Base-by-base conservation (phyloP, 2,888 invertebrate species). In the Strigamia crassipes region DNA sequence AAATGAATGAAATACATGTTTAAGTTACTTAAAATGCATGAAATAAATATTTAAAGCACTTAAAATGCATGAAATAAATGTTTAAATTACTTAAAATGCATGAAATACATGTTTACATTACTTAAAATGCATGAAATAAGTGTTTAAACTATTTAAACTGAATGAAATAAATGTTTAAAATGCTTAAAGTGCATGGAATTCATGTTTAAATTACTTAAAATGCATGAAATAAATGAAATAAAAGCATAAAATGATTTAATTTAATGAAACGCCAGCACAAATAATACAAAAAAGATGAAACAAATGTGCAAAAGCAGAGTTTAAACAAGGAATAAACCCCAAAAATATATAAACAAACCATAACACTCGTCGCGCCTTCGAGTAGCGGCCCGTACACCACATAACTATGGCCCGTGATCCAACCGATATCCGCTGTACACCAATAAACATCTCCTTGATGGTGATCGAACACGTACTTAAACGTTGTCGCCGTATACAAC, bases 341-440 rank as follows among this genome's bases (percentile, higher is more conserved):
- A 56, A n/a, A 56, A 56, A n/a, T 5, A 56, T 56, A 56, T 5
- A 56, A 56, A 18, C 21, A 91, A 89, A 97, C 97, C 90, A 99
- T 91, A 81, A 99, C 94, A 66, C 96, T 95, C 10, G 97, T 97
- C 21, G 97, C 95, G 0, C 93, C 95, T 88, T 97, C 97, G 15
- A 95, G 94, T 83, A 99, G 89, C 3, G 99, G 98, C 13, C 97
- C 99, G 88, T 99, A 99, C 12, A 96, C 94, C 6, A 96, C 89
- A 86, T 96, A 96, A 0, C 94, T 94, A 87, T 96, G 96, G 8
- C 96, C 96, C 15, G 97, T 97, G 87, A 97, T 97, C 89, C 88
- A 90, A 79, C 89, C 97, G 85, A 97, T 93, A 87, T 97, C 97
- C 15, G 97, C 97, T 1, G 97, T 97, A 87, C 97, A 97, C 94